These are phyloP conservation scores for Chaetodon auriga DNA, from an alignment of 2,113 vertebrate species.

Conservation along the genomic window DNA sequence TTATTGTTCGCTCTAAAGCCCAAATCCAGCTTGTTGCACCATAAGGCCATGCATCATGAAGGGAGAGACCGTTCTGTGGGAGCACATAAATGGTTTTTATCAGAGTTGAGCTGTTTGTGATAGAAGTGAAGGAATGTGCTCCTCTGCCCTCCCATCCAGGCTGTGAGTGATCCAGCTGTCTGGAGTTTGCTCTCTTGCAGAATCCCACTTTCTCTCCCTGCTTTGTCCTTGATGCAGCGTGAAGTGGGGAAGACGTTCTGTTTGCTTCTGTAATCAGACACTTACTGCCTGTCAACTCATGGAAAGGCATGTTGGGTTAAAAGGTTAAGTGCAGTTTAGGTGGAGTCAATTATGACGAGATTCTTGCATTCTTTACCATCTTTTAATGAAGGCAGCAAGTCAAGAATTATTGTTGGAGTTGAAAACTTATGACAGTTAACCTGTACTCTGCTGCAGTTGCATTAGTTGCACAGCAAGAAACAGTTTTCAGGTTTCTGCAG, in stretches of 20 bases:
- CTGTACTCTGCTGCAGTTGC: not conserved
- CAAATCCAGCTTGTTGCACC: slow-evolving; percentile 16
- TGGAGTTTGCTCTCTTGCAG: slow-evolving; percentile 58
- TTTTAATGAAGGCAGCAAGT: not conserved
- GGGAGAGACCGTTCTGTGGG: slow-evolving; percentile 43
- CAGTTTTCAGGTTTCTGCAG: slow-evolving; percentile 9
- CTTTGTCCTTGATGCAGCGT: slow-evolving; percentile 34
- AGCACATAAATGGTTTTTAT: slow-evolving; percentile 58
- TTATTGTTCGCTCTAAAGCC: slow-evolving; percentile 11
- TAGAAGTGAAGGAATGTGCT: slow-evolving; percentile 75
- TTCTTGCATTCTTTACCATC: not conserved
- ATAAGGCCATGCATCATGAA: slow-evolving; percentile 14
- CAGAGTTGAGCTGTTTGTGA: slow-evolving; percentile 67
- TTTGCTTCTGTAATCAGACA: slow-evolving; percentile 57
- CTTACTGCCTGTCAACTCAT: not conserved
- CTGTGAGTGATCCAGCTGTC: slow-evolving; percentile 63
- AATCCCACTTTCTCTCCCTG: slow-evolving; percentile 48
- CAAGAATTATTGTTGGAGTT: not conserved
- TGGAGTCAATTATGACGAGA: slow-evolving; percentile 3
- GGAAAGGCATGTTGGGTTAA: slow-evolving; percentile 31
- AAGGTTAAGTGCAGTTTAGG: slow-evolving; percentile 37
- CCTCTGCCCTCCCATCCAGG: slow-evolving; percentile 45
- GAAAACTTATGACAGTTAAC: not conserved
- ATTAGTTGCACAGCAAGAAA: not conserved
- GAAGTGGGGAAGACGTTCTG: slow-evolving; percentile 29